phyloP scores from a whole-genome alignment of 2,113 vertebrate species.

The Irena cyanogastra region DNA sequence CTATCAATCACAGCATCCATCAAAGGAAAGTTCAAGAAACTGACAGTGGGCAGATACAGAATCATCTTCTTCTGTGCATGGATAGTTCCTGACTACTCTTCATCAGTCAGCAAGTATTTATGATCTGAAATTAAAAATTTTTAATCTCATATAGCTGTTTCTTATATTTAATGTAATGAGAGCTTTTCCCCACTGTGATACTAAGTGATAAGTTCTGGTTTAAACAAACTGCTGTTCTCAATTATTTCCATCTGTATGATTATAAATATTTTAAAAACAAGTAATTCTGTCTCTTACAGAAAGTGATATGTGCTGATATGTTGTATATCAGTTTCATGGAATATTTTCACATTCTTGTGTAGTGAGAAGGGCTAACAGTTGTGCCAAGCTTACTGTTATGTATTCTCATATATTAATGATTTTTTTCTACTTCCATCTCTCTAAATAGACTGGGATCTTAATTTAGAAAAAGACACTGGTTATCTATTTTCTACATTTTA shows the following conservation, averaged over 20 bases:
- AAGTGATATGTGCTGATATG: constrained; percentile 47
- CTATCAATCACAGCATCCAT: background rate
- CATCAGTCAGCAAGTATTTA: background rate
- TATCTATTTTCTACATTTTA: background rate
- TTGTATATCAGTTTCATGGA: constrained; percentile 44
- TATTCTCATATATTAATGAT: constrained; percentile 15
- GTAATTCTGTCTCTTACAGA: constrained; percentile 14
- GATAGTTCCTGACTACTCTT: background rate
- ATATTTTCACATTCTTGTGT: constrained; percentile 22
- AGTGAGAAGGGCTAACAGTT: constrained; percentile 50
- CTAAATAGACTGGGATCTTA: background rate
- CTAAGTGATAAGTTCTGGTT: background rate
- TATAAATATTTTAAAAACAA: constrained; percentile 54
- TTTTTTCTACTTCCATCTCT: background rate
- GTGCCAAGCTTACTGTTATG: background rate
- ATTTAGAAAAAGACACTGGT: background rate
- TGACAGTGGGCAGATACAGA: background rate
- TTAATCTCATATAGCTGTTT: background rate
- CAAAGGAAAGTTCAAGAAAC: background rate
- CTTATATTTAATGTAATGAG: background rate
- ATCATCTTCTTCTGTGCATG: background rate
- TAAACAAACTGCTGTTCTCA: constrained; percentile 42
- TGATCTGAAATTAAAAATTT: background rate
- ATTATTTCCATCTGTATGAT: constrained; percentile 41
- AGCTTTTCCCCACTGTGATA: background rate